These are phyloP conservation scores for Ondatra zibethicus DNA, from an alignment of 2,113 vertebrate species.

Conservation along the genomic window DNA sequence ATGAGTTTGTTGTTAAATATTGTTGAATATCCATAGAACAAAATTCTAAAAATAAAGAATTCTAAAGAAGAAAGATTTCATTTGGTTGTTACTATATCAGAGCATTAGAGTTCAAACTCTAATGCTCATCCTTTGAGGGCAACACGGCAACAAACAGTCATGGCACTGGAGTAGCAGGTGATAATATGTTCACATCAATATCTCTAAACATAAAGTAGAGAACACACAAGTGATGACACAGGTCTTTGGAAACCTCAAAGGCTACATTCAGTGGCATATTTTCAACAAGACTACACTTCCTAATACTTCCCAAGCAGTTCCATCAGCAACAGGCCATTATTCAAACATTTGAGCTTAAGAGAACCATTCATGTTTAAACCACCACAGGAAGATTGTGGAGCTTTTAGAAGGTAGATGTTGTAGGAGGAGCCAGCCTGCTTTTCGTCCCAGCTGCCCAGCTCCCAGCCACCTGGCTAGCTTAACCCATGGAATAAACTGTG, in stretches of 20 bases:
- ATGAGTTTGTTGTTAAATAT: neutral
- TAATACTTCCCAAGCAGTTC: neutral
- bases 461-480: too few species aligned
- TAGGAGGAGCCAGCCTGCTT: too few species aligned
- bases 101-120: neutral
- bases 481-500: too few species aligned
- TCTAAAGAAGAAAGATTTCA: neutral
- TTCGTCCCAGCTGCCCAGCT: too few species aligned
- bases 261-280: neutral
- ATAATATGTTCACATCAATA: too few species aligned
- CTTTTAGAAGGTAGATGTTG: neutral
- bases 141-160: neutral
- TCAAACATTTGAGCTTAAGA: neutral
- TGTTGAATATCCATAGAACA: neutral
- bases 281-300: neutral
- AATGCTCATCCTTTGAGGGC: too few species aligned
- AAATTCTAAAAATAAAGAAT: neutral
- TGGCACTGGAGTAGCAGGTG: neutral
- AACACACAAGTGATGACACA: too few species aligned
- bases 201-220: too few species aligned
- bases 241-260: neutral
- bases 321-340: neutral
- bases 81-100: neutral
- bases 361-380: neutral
- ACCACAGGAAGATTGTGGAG: neutral